phyloP scores from a whole-genome alignment of 1,140 invertebrate species.

The Plutomurus gul region DNA sequence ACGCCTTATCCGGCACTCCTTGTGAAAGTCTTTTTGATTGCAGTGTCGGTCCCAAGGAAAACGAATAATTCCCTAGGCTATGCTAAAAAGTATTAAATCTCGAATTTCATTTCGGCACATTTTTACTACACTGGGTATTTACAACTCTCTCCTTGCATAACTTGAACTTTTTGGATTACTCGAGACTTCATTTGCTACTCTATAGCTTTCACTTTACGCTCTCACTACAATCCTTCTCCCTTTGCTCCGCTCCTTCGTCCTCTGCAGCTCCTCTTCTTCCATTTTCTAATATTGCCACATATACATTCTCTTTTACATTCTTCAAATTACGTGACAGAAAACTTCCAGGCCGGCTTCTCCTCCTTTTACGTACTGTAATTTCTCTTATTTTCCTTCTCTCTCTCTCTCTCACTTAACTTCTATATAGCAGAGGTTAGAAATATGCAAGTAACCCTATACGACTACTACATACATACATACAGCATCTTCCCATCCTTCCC shows the following conservation, averaged over 20 bases:
- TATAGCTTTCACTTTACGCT: constrained; percentile 46
- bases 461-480: background rate
- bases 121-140: constrained; percentile 53
- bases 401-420: constrained; percentile 20
- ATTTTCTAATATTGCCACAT: background rate
- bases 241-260: constrained; percentile 3
- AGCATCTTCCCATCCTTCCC: too few relatives aligned
- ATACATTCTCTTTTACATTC: constrained; percentile 8
- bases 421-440: constrained; percentile 14
- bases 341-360: constrained; percentile 16
- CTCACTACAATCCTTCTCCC: background rate
- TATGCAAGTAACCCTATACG: background rate
- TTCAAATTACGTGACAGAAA: constrained; percentile 34
- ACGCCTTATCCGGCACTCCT: constrained; percentile 41
- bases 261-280: background rate
- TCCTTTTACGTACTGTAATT: background rate
- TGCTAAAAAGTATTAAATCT: constrained; percentile 54
- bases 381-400: constrained; percentile 13
- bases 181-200: constrained; percentile 51
- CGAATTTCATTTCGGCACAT: constrained; percentile 54
- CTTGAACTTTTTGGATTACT: constrained; percentile 53
- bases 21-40: constrained; percentile 53
- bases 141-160: constrained; percentile 50
- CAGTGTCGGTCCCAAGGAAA: constrained; percentile 52
- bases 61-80: constrained; percentile 52